Base-by-base conservation (phyloP, 30 jellyfish, hydroid and myxozoan species). In the Hydra vulgaris region DNA sequence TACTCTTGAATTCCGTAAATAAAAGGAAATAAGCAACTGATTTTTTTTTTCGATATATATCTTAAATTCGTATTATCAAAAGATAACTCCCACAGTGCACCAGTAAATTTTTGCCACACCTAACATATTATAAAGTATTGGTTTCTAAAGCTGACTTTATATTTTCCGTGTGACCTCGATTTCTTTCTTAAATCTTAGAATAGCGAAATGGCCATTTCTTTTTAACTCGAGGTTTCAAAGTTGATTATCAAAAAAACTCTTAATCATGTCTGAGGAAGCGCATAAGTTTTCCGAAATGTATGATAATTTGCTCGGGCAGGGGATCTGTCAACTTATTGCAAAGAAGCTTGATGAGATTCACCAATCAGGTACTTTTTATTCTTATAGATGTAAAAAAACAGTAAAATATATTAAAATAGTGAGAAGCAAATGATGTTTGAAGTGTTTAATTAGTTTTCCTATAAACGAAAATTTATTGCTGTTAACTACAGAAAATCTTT, bases 241-340 rank as follows among this genome's bases (percentile, higher is more conserved):
- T 40, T 3, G 61, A 40, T 3, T 40, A 40, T 12, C 61, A 3
- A 40, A 40, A 3, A 40, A 3, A 40, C 12, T 40, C 12, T 12
- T 12, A 40, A 40, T 40, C 61, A 40, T 40, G 61, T 40, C 61
- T 40, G 61, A 40, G 61, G 61, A 68, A 68, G 8, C 75, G 7
- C 27, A 68, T 23, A 68, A 68, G 27, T n/a, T 68, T 20, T 68
- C 97, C 1, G 98, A 92, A 54, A 87, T 92, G 75, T 87, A 92
- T 85, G 95, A 93, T 87, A 79, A 83, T 15, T 82, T 92, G 23
- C 95, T 87, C 54, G 98, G 98, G 1, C 98, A 92, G 83, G 98
- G 98, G 17, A 82, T 92, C 23, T 73, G 85, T 26, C 96, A 80
- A 27, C 80, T 81, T 75, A 71, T 92, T 20, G 96, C 98, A 22